Evolutionary conservation across 2,113 vertebrate genomes (phyloP), one percentile per base, ranked within the genome.

Genomic region (Psammodynastes pulverulentus): DNA sequence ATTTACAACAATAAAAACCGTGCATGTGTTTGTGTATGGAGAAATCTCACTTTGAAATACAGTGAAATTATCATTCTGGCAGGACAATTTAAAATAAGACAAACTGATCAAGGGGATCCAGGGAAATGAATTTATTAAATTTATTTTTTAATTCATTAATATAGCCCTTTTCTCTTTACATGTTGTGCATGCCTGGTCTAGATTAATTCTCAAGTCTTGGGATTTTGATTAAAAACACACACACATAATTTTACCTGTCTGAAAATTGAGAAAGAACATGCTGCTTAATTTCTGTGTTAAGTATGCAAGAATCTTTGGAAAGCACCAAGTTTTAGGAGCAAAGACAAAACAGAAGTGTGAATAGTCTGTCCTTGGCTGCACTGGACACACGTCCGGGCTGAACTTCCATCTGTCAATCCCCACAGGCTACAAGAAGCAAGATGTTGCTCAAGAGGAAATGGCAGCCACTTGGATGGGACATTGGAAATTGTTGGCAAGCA

Each of bases 401-500:
- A 90, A 52, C 24, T 53, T 91, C 93, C 93, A 92, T 89, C 96
- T 96, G 91, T 92, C 87, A 67, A 45, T 34, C 84, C 58, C 86
- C 91, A 95, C 62, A 24, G 86, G 53, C 91, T 92, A 88, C 0
- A 0, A 92, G 4, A 92, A 92, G 92, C 92, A 93, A 0, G 52
- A 43, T 87, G 52, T 84, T 54, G 89, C 90, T 91, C 91, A 87
- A 5, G 84, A 92, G 51, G n/a, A 84, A 53, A 54, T 5, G 13
- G 53, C n/a, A 58, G 79, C 21, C 23, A 53, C 96, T 94, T 46
- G 12, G 13, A 12, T 84, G 21, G 34, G 56, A 58, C 87, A 56
- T n/a, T 90, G 29, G 39, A 89, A 93, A 90, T 93, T 58, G 88
- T 94, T 95, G 91, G 43, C 93, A 94, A 51, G 29, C 91, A 84